Evolutionary conservation across 2,797 vertebrate species (phyloP), one percentile per base, ranked within the genome.

Genomic region (Eulemur albifrons): DNA sequence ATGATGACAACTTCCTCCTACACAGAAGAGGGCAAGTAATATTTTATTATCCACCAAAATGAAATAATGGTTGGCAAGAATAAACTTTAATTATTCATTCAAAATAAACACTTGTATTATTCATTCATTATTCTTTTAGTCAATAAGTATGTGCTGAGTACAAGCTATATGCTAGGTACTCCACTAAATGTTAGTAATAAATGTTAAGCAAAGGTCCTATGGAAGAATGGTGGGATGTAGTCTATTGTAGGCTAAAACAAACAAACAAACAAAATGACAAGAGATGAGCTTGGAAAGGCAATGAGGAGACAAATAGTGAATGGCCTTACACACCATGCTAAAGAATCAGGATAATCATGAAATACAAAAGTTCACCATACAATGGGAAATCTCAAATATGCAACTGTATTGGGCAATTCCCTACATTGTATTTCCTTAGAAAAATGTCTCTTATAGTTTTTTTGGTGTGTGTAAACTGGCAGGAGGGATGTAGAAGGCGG

Each of bases 41-140:
- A 85, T 81, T 95, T 95, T 75, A 73, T 69, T 88, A n/a, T 40
- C 63, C 27, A 65, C 25, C 75, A 81, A 82, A 88, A 82, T 43
- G 25, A 85, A 76, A 52, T 73, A 77, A 27, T 10, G 52, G 32
- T 12, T 54, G n/a, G 9, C 38, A 23, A 95, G 59, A 77, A 94
- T 65, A 79, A 75, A 25, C 1, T 72, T 81, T 57, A 85, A 57
- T 73, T 52, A 38, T 86, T 70, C 38, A 80, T 72, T 84, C 48
- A 91, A 89, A 97, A 57, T 35, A 80, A 82, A 32, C 6, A 27
- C 18, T 88, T 23, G 25, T 54, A 27, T 73, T 45, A 57, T 14
- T 82, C 5, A 80, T 52, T 40, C 57, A 70, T 77, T 14, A 69
- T 69, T 92, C 17, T 82, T 90, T 94, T 21, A 83, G 23, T 85